Evolutionary conservation across 2,113 vertebrate species (phyloP), one percentile per base, ranked within the genome.

Genomic region (Phylloscopus trochilus): DNA sequence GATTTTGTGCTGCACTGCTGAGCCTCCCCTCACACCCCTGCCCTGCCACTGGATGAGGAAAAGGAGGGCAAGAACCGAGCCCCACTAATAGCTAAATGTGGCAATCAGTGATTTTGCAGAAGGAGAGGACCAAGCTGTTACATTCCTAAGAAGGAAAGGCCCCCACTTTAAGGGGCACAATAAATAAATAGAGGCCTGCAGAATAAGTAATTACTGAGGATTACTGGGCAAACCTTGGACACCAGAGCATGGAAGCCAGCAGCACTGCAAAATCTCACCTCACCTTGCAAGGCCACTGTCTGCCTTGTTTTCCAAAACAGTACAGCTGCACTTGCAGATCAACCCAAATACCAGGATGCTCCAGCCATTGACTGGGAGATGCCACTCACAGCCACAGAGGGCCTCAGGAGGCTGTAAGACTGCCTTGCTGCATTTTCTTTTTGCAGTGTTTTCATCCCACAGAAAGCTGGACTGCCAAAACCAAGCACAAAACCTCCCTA

Each of bases 11-110:
- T 85, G 39, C 51, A 1, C 31, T 37, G 26, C 11, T 49, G 31
- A 80, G 28, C 51, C 28, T n/a, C 24, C 7, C 11, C 13, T 44
- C 2, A 0, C 3, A 39, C 23, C 31, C 0, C 0, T 0, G 1
- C 33, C n/a, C 52, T 82, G 66, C 6, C 3, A 0, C 49, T 75
- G 30, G n/a, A n/a, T 58, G 43, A 39, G 20, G 31, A 33, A 63
- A 55, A 60, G 22, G 17, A 92, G 22, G 23, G 19, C 0, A 3
- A 77, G 30, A 1, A 1, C 55, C 1, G 11, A 75, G 51, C 46
- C 26, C 21, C 2, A 4, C 7, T 10, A 9, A 30, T 41, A 15
- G 43, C 35, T 83, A 63, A 67, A 74, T 19, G 15, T 17, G 39
- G 24, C n/a, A 35, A 30, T 23, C 30, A 3, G 4, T 58, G 69